Conservation (phyloP, 1,140 invertebrate genomes). For the Trichonephila inaurata region DNA sequence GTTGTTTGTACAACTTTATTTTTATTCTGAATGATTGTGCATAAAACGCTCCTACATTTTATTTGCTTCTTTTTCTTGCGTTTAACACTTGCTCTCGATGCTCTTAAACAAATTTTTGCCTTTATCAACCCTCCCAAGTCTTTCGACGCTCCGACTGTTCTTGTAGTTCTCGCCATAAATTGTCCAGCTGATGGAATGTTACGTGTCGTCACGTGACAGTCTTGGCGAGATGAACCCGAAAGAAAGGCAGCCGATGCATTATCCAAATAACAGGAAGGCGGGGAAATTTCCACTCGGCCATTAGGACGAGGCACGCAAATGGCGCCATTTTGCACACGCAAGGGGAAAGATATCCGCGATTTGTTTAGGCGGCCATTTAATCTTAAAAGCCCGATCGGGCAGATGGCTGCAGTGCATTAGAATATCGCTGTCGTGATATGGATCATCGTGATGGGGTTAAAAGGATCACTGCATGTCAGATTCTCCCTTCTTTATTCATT, state of each 20-base stretch:
- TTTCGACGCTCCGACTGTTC: background rate
- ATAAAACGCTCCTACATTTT: too few relatives aligned
- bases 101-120: too few relatives aligned
- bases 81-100: too few relatives aligned
- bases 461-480: background rate
- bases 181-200: background rate
- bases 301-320: slow-evolving; percentile 45
- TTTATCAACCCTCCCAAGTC: too few relatives aligned
- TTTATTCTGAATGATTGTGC: too few relatives aligned
- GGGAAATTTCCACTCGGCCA: slow-evolving; percentile 35
- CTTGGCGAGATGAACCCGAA: background rate
- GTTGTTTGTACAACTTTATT: too few relatives aligned
- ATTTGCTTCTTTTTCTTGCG: too few relatives aligned
- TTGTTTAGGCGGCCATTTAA: background rate
- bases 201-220: background rate
- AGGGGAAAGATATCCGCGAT: background rate
- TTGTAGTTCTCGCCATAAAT: background rate
- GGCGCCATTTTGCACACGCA: slow-evolving; percentile 34
- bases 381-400: background rate
- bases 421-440: background rate
- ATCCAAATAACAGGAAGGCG: slow-evolving; percentile 65
- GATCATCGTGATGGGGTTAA: background rate
- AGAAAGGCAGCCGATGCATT: slow-evolving; percentile 15
- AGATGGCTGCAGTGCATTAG: background rate
- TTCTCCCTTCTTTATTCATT: background rate